Percentiles rank a stretch among this genome's conserved stretches.
Conservation (phyloP, 1,140 invertebrate genomes). For the Drosophila serrata region DNA sequence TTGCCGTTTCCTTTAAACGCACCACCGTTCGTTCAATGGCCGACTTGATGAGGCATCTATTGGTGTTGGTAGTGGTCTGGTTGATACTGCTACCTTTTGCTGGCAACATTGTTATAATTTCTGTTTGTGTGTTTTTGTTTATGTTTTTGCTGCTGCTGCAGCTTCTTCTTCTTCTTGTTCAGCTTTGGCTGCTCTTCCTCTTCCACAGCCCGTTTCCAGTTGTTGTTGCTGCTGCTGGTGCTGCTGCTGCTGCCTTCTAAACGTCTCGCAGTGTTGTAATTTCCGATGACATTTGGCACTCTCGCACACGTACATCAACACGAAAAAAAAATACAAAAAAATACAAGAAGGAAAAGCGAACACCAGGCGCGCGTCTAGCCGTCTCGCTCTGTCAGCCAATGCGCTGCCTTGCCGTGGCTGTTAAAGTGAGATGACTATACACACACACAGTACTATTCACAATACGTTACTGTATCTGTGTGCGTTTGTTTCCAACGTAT, state of each 20-base stretch:
- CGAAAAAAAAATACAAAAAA: conserved; percentile 32
- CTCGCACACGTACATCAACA: conserved; percentile 30
- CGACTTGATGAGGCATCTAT: conserved; percentile 55
- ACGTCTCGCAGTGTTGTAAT: conserved; percentile 75
- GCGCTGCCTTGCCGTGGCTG: conserved; percentile 1
- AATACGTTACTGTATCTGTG: conserved; percentile 17
- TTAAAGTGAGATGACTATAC: conserved; percentile 33
- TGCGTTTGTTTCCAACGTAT: conserved; percentile 33
- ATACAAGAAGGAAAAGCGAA: conserved; percentile 27
- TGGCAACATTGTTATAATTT: conserved; percentile 50
- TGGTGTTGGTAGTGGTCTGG: conserved; percentile 36
- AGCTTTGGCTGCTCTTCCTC: conserved; percentile 19
- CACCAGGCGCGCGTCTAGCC: conserved; percentile 7
- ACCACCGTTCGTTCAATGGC: conserved; percentile 50
- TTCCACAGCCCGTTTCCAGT: conserved; percentile 24
- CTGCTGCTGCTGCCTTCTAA: conserved; percentile 51
- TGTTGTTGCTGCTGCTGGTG: conserved; percentile 31
- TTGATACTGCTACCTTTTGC: conserved; percentile 12
- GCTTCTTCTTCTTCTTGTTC: conserved; percentile 43
- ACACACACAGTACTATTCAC: conserved; percentile 12
- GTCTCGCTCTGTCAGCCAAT: conserved; percentile 19
- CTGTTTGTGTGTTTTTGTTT: conserved; percentile 64
- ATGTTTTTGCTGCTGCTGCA: conserved; percentile 50
- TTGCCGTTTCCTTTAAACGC: conserved; percentile 23
- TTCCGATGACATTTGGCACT: conserved; percentile 80